Evolutionary conservation across 1,140 invertebrate genomes (phyloP).

Genomic region (Charaxes varanes): DNA sequence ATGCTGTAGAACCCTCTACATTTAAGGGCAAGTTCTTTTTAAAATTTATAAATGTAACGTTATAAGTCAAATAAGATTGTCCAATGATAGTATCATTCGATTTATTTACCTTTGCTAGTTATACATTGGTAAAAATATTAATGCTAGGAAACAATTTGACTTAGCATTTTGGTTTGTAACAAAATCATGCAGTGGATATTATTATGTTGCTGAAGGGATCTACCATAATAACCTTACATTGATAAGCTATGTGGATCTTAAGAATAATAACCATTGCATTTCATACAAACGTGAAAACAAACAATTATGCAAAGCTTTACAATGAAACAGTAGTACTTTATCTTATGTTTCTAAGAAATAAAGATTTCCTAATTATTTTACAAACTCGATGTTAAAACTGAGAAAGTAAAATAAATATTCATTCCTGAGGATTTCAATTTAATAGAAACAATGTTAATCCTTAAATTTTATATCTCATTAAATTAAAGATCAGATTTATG

Average conservation of each 20-base stretch:
- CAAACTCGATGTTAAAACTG: conserved; percentile 52
- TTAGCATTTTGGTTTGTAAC: conserved; percentile 67
- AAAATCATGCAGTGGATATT: conserved; percentile 45
- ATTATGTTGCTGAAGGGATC: conserved; percentile 27
- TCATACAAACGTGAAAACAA: conserved; percentile 17
- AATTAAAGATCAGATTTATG: conserved; percentile 19
- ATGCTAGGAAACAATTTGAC: conserved; percentile 71
- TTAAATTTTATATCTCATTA: conserved; percentile 25
- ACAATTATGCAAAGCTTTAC: conserved; percentile 46
- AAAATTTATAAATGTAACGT: too few relatives aligned
- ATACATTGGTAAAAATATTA: conserved; percentile 73
- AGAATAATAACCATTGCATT: conserved; percentile 27
- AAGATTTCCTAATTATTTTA: conserved; percentile 65
- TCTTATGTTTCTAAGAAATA: conserved; percentile 66
- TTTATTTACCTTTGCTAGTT: conserved; percentile 73
- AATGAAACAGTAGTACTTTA: conserved; percentile 60
- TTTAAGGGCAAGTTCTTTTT: too few relatives aligned
- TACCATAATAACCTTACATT: conserved; percentile 34
- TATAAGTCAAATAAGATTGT: conserved; percentile 27
- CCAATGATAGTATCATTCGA: conserved; percentile 58
- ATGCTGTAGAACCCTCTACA: too few relatives aligned
- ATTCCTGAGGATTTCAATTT: conserved; percentile 16
- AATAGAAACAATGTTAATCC: conserved; percentile 21
- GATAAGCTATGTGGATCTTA: conserved; percentile 31
- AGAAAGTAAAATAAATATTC: conserved; percentile 20